These are phyloP conservation scores for Plestiodon gilberti DNA, from an alignment of 2,113 vertebrate species.

Conservation along the genomic window DNA sequence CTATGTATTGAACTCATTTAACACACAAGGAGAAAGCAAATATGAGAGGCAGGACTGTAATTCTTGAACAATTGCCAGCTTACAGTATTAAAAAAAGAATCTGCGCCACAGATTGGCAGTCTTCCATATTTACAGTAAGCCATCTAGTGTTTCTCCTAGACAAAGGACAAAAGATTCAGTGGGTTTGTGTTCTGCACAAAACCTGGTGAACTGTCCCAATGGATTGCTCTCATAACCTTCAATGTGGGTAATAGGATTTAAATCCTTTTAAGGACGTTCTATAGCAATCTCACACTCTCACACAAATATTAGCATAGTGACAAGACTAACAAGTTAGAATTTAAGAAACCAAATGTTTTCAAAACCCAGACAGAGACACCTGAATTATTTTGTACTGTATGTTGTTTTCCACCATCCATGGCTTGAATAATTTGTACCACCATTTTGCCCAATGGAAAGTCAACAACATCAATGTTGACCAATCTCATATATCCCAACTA, in stretches of 20 bases:
- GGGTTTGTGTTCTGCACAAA: slow-evolving; percentile 61
- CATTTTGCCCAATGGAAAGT: not conserved
- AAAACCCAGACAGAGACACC: not conserved
- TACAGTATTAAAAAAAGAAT: slow-evolving; percentile 89
- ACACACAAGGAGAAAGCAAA: slow-evolving; percentile 83
- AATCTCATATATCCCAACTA: not conserved
- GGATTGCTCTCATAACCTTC: slow-evolving; percentile 38
- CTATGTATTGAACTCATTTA: slow-evolving; percentile 67
- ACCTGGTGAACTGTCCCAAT: slow-evolving; percentile 9
- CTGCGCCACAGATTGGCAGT: slow-evolving; percentile 82
- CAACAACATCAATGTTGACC: not conserved
- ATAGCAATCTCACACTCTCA: not conserved
- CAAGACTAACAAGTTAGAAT: slow-evolving; percentile 50
- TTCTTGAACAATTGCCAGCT: slow-evolving; percentile 85
- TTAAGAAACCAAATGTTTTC: slow-evolving; percentile 39
- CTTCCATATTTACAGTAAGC: slow-evolving; percentile 83
- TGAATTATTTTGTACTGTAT: not conserved
- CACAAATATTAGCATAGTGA: not conserved
- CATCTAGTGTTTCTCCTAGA: slow-evolving; percentile 79
- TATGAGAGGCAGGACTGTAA: slow-evolving; percentile 80
- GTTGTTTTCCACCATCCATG: not conserved
- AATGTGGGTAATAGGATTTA: slow-evolving; percentile 67
- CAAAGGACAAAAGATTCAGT: slow-evolving; percentile 80
- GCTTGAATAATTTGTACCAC: not conserved
- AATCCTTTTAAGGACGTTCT: not conserved